Evolutionary conservation across 2,797 vertebrate genomes (phyloP).

Genomic region (Tachyglossus aculeatus): DNA sequence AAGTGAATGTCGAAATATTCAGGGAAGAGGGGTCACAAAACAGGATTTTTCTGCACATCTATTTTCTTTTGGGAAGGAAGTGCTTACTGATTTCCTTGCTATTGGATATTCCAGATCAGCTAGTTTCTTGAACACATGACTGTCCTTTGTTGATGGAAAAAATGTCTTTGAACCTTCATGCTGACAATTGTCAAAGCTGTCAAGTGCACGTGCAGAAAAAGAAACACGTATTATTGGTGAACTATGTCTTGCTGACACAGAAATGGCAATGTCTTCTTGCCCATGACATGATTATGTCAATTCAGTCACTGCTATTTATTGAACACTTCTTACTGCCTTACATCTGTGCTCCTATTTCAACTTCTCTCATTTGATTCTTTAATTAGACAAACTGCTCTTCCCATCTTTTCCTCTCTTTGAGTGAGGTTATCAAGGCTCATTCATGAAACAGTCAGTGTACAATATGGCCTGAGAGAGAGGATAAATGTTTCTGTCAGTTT

Average conservation of each 20-base stretch:
- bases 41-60: constrained; percentile 12
- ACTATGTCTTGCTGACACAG: no score
- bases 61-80: constrained; percentile 19
- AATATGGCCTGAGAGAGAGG: neutral
- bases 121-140: constrained; percentile 33
- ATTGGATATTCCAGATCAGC: constrained; percentile 8
- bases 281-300: no score
- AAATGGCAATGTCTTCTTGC: no score
- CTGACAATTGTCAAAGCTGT: constrained; percentile 17
- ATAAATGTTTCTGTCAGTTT: neutral
- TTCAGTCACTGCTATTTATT: no score
- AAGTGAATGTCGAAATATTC: no score
- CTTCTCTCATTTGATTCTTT: neutral
- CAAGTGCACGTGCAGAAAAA: neutral
- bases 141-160: constrained; percentile 18
- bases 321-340: no score
- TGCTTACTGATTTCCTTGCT: neutral
- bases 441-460: neutral
- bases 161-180: constrained; percentile 32
- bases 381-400: neutral
- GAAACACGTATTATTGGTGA: no score
- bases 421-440: neutral
- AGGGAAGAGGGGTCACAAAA: no score
- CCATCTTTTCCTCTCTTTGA: neutral
- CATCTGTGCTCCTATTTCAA: no score